Base-by-base conservation (phyloP, 1,140 invertebrate species). In the Araneus ventricosus region DNA sequence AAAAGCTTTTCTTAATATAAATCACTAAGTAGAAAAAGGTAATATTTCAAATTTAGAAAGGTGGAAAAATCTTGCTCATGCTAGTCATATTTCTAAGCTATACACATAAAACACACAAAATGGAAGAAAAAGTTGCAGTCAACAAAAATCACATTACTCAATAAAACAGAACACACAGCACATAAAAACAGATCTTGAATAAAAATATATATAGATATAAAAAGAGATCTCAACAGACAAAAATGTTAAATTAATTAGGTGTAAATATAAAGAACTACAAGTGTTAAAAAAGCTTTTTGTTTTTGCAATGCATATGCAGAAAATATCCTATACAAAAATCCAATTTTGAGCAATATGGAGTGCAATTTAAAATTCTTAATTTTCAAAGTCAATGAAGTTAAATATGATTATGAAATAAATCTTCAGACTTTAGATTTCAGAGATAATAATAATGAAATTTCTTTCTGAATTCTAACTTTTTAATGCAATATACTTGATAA, bases 141-240 rank as follows among this genome's bases (percentile, higher is more conserved):
- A 27, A 67, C 7, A 67, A 37, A 34, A 75, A 75, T 20, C 17
- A 20, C 27, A 70, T 70, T 22, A 61, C 10, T 70, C 7, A 70
- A 70, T 27, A 30, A 34, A 37, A 75, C 30, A 37, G 30, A 75
- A 75, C 14, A 37, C 20, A 34, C 27, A 75, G 34, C 30, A 75
- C 17, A 75, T 70, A 75, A 75, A 75, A 75, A 75, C 70, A 75
- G 70, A 75, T 75, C 70, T 75, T 75, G 70, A 75, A 75, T 75
- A 37, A 70, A 37, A 75, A 67, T 30, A n/a, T 30, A 67, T 14
- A 3, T 67, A 67, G 34, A 75, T 34, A n/a, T 63, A 63, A 63
- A 63, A 61, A 63, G n/a, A 14, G 27, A 20, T 20, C 34, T 37
- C 14, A 75, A 75, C 14, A 75, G 20, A 22, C 17, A 34, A 75